These are phyloP conservation scores for Pollimyrus isidori DNA, from an alignment of 2,113 vertebrate genomes.

Conservation along the genomic window DNA sequence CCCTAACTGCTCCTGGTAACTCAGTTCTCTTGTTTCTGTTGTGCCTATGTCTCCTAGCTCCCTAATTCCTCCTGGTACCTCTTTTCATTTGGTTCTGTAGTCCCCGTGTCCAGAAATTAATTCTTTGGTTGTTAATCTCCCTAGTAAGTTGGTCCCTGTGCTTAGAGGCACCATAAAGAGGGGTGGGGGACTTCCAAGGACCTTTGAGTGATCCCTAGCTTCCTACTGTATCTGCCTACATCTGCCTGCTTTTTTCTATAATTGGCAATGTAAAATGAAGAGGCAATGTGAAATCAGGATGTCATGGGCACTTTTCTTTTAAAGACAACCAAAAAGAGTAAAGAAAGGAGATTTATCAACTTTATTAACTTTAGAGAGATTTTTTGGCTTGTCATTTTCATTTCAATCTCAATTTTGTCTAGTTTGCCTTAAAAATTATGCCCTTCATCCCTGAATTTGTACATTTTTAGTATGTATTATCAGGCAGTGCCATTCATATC, in stretches of 20 bases:
- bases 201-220: not conserved
- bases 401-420: not conserved
- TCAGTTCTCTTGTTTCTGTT: too few relatives aligned
- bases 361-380: not conserved
- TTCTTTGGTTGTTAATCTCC: not conserved
- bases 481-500: not conserved
- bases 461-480: not conserved
- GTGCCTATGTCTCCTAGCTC: too few relatives aligned
- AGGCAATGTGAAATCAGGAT: not conserved
- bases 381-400: not conserved
- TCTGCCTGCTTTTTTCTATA: not conserved
- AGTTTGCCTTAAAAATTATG: not conserved
- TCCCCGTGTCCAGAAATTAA: not conserved
- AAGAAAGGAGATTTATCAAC: not conserved
- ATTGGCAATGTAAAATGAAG: not conserved
- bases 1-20: not conserved
- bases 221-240: not conserved
- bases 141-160: not conserved
- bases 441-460: not conserved
- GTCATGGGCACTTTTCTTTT: not conserved
- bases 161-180: not conserved
- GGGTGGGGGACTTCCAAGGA: not conserved
- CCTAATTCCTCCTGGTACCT: too few relatives aligned
- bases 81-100: too few relatives aligned
- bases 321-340: not conserved